Base-by-base conservation (phyloP, 2,797 vertebrate genomes). In the Eulemur mongoz region DNA sequence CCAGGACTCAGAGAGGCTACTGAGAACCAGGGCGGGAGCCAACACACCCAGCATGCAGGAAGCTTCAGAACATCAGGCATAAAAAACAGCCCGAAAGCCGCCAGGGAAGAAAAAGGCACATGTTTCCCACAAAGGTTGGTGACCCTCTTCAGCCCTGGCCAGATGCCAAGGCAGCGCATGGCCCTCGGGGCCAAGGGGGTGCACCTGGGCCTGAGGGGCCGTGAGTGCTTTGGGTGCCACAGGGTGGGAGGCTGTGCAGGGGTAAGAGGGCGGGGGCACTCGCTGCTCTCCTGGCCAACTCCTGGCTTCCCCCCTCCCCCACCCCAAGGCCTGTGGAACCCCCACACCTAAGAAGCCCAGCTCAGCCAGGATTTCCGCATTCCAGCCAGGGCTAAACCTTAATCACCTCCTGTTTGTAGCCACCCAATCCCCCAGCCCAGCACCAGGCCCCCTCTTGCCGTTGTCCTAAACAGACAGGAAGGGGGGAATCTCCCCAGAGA, bases 311-410 rank as follows among this genome's bases (percentile, higher is more conserved):
- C 17, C 40, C 27, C 25, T 17, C 6, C 76, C 57, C 30, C 50
- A 15, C 50, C 13, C 57, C n/a, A 38, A 88, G 52, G 50, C n/a
- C 57, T 45, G 32, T 48, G 57, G 50, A 89, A 43, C 30, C 32
- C 32, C 54, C 7, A n/a, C 32, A 22, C 61, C n/a, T 35, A 83
- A 83, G 65, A 43, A 54, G n/a, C 43, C 78, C 63, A 17, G 80
- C 65, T 94, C 45, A 76, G 89, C 80, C 65, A 93, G 95, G 96
- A 93, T 81, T 94, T 97, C 95, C 2, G 1, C 76, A 92, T 95
- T 95, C 84, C 72, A 90, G 30, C 38, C 80, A 76, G 69, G 75
- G 63, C 83, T 45, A 73, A 89, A 57, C 52, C 92, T 91, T 91
- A 35, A 94, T 76, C 61, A 43, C 75, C 45, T 38, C 79, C 59